These are phyloP conservation scores for Cryptomyrus ogoouensis DNA, from an alignment of 2,113 vertebrate species.

Conservation along the genomic window DNA sequence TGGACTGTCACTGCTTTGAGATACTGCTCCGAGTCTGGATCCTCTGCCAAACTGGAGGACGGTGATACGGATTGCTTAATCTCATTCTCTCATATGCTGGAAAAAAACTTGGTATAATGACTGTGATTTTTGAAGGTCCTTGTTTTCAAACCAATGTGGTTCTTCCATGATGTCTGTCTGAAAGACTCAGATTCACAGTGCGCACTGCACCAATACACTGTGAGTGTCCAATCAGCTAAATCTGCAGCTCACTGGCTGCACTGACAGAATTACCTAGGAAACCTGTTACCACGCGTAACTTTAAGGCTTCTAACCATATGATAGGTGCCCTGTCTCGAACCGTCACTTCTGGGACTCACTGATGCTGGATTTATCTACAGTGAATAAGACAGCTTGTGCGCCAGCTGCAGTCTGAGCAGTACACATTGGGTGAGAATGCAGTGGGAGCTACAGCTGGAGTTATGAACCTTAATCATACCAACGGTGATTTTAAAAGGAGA, in stretches of 20 bases:
- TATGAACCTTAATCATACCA: neutral
- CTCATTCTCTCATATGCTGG: neutral
- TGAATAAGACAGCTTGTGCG: neutral
- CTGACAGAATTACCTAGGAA: neutral
- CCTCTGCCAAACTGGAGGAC: neutral
- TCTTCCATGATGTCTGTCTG: neutral
- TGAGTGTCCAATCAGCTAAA: neutral
- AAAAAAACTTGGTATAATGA: neutral
- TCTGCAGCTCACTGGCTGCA: neutral
- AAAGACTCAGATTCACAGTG: neutral
- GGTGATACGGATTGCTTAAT: neutral
- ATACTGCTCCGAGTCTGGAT: neutral
- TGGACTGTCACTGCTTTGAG: neutral
- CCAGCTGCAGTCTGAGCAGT: neutral
- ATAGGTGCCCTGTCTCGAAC: neutral
- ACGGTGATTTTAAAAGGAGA: neutral
- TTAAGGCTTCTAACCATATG: neutral
- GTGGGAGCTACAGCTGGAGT: neutral
- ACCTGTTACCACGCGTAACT: neutral
- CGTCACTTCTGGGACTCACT: neutral
- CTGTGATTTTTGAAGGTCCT: neutral
- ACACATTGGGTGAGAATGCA: neutral
- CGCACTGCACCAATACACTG: neutral
- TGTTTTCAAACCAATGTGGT: neutral
- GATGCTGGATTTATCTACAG: neutral